phyloP scores from a whole-genome alignment of 2,113 vertebrate genomes.

The Maccullochella peelii region DNA sequence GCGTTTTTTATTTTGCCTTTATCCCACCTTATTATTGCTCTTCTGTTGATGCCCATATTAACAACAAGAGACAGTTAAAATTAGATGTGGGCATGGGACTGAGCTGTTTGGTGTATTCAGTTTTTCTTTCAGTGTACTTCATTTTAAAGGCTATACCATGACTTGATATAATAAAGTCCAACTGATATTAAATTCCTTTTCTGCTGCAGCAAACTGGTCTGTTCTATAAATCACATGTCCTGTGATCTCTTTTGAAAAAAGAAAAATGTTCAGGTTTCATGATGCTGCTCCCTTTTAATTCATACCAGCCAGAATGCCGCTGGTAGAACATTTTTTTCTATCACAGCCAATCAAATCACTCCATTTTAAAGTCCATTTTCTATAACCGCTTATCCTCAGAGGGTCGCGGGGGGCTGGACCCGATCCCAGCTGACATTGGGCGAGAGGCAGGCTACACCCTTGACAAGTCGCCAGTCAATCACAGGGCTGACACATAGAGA shows the following conservation, averaged over 20 bases:
- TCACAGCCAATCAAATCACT: too few species aligned
- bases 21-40: constrained; percentile 27
- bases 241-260: background rate
- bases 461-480: too few species aligned
- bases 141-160: background rate
- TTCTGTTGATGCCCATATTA: constrained; percentile 24
- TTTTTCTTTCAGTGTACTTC: background rate
- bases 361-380: background rate
- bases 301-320: background rate
- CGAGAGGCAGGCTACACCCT: too few species aligned
- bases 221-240: background rate
- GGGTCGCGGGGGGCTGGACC: too few species aligned
- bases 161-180: background rate
- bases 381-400: too few species aligned
- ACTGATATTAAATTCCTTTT: constrained; percentile 22
- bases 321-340: background rate
- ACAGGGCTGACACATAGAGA: too few species aligned
- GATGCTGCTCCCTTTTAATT: background rate
- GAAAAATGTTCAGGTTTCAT: background rate
- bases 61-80: constrained; percentile 20
- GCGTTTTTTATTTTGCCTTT: constrained; percentile 4
- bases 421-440: too few species aligned
- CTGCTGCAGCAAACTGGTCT: background rate
- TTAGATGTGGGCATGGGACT: constrained; percentile 30
- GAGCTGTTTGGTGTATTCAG: background rate